Percentiles rank a stretch among this genome's conserved stretches.
Conservation (phyloP, 2,888 invertebrate species). For the Hermodice carunculata region DNA sequence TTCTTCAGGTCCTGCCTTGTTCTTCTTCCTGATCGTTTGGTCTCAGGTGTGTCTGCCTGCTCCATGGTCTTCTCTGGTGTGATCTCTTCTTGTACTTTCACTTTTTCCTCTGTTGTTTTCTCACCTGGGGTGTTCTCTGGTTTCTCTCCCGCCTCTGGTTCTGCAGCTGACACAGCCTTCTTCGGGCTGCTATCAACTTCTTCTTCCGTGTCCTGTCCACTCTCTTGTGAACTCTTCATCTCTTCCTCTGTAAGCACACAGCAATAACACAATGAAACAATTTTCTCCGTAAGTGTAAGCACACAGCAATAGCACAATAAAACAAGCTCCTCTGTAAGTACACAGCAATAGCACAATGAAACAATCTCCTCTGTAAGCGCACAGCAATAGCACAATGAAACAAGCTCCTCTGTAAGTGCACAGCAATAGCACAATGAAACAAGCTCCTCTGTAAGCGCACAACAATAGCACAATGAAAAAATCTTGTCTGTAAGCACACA, state of each 20-base stretch:
- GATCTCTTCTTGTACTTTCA: too few species aligned
- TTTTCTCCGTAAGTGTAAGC: too few species aligned
- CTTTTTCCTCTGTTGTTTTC: not conserved
- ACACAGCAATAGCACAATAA: too few species aligned
- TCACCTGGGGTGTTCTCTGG: not conserved
- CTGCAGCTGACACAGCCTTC: not conserved
- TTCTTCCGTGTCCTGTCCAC: slow-evolving; percentile 9
- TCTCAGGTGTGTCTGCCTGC: not conserved
- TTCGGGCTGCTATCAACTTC: slow-evolving; percentile 10
- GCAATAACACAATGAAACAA: not conserved
- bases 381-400: not conserved
- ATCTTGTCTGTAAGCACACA: slow-evolving; percentile 6
- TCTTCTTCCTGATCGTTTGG: not conserved
- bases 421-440: too few species aligned
- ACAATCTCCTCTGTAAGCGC: slow-evolving; percentile 13
- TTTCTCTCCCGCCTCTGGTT: not conserved
- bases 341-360: too few species aligned
- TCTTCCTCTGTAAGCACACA: slow-evolving; percentile 7
- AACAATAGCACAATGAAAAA: too few species aligned
- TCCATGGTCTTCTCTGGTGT: not conserved
- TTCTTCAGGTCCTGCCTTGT: too few species aligned
- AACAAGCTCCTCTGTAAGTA: too few species aligned
- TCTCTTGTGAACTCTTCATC: slow-evolving; percentile 7
- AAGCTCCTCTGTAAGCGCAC: too few species aligned
- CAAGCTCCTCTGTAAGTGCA: not conserved